Percentiles rank a stretch among this genome's conserved stretches.
phyloP scores from a whole-genome alignment of 2,113 vertebrate genomes.

The Myotis lucifugus region DNA sequence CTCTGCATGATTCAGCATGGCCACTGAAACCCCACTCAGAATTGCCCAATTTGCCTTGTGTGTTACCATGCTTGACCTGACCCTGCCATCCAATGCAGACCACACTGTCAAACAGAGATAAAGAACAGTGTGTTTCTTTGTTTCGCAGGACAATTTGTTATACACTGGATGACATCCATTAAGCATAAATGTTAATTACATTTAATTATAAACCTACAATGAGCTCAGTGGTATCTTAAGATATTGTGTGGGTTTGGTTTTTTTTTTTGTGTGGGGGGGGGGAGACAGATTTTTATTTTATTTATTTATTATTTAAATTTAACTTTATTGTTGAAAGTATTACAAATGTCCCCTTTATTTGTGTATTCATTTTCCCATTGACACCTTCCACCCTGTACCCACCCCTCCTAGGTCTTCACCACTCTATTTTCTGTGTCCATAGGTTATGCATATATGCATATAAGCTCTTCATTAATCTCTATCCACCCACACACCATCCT shows the following conservation, averaged over 20 bases:
- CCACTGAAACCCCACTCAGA: background rate
- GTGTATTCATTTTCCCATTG: too few species aligned
- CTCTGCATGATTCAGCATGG: background rate
- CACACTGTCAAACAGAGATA: background rate
- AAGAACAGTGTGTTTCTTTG: background rate
- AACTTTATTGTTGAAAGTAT: too few species aligned
- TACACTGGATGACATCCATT: background rate
- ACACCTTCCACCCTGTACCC: too few species aligned
- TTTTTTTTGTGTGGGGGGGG: background rate
- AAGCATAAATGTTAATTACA: background rate
- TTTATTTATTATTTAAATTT: too few species aligned
- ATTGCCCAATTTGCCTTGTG: background rate
- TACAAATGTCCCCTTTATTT: too few species aligned
- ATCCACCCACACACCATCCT: too few species aligned
- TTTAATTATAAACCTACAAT: background rate
- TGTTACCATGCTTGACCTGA: background rate
- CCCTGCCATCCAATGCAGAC: background rate
- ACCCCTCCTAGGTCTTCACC: too few species aligned
- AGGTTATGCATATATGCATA: too few species aligned
- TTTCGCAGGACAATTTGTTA: background rate
- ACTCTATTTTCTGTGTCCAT: too few species aligned
- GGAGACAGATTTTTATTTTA: too few species aligned
- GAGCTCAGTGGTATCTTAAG: background rate
- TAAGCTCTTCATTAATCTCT: too few species aligned
- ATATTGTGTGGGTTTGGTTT: background rate